Evolutionary conservation across 2,888 invertebrate species (phyloP).

Genomic region (Nymphalis c-album): DNA sequence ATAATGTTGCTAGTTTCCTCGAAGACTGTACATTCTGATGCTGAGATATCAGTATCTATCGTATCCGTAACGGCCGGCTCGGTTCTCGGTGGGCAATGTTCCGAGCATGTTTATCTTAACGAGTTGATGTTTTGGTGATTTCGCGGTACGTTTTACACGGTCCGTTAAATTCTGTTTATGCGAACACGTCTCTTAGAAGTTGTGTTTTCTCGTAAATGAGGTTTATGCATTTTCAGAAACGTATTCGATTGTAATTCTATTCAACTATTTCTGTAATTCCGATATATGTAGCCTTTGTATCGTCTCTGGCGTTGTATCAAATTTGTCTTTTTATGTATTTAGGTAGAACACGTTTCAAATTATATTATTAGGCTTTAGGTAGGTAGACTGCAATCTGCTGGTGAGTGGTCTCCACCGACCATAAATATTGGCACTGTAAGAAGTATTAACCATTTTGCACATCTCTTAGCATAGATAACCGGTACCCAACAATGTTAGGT

Average conservation of each 20-base stretch:
- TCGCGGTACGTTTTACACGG: slow-evolving; percentile 48
- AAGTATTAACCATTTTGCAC: too few species aligned
- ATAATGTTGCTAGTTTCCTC: slow-evolving; percentile 14
- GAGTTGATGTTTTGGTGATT: slow-evolving; percentile 48
- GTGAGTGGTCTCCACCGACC: too few species aligned
- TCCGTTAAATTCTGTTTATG: slow-evolving; percentile 45
- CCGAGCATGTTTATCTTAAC: slow-evolving; percentile 45
- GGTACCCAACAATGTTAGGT: too few species aligned
- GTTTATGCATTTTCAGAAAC: slow-evolving; percentile 30
- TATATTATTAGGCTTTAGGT: too few species aligned
- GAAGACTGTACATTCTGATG: slow-evolving; percentile 14
- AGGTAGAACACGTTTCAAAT: too few species aligned
- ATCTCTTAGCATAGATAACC: too few species aligned
- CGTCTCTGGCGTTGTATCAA: neutral
- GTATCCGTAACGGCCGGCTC: slow-evolving; percentile 30
- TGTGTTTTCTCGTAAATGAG: slow-evolving; percentile 30
- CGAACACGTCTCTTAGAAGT: slow-evolving; percentile 26
- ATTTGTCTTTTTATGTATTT: neutral
- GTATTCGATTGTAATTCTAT: slow-evolving; percentile 7
- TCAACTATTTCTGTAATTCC: neutral
- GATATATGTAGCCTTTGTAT: neutral
- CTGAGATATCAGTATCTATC: slow-evolving; percentile 29
- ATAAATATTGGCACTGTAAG: too few species aligned
- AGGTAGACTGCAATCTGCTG: too few species aligned
- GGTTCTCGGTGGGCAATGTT: slow-evolving; percentile 31